Evolutionary conservation across 37 sponge, comb jelly and placozoan genomes (phyloP).

Genomic region (Halisarca cf. caerulea): DNA sequence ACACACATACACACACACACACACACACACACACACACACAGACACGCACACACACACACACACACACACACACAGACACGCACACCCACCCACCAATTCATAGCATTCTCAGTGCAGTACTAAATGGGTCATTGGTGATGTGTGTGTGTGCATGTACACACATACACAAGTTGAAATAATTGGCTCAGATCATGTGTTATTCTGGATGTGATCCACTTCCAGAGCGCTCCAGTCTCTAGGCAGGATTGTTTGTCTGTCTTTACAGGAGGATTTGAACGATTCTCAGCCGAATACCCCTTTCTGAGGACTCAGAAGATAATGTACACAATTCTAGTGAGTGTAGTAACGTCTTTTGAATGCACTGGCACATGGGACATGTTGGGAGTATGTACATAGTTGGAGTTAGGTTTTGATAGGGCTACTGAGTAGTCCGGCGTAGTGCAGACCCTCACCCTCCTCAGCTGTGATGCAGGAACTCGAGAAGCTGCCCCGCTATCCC

Average conservation of each 20-base stretch:
- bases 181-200: too few species aligned
- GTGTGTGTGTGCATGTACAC: too few species aligned
- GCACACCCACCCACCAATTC: not conserved
- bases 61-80: not conserved
- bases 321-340: conserved; percentile 82
- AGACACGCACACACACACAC: conserved; percentile 18
- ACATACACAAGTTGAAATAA: not conserved
- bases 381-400: too few species aligned
- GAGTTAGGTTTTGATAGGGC: too few species aligned
- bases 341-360: not conserved
- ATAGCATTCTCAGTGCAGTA: too few species aligned
- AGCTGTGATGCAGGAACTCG: conserved; percentile 73
- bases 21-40: conserved; percentile 1
- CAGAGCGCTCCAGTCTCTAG: too few species aligned
- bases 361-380: too few species aligned
- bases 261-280: conserved; percentile 87
- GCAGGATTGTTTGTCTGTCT: not conserved
- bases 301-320: conserved; percentile 83
- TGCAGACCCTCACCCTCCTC: too few species aligned
- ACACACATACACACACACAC: not conserved
- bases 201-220: too few species aligned
- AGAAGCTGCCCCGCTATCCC: conserved; percentile 77
- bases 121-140: too few species aligned
- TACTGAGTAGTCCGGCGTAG: too few species aligned
- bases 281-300: conserved; percentile 96